Percentiles rank a stretch among this genome's conserved stretches.
These are phyloP conservation scores for Orthosia gothica DNA, from an alignment of 2,888 invertebrate genomes.

Conservation along the genomic window DNA sequence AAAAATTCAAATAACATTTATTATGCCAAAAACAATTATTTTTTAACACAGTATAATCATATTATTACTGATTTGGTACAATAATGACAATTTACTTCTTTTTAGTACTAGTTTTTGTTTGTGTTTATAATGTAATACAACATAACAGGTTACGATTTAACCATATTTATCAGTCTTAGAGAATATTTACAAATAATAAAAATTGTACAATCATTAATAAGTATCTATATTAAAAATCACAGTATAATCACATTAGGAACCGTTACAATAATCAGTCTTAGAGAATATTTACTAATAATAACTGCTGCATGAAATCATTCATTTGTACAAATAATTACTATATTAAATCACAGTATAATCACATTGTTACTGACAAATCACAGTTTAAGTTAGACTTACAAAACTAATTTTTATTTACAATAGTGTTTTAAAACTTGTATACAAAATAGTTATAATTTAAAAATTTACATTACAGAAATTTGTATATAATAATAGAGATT, in stretches of 20 bases:
- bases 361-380: constrained; percentile 23
- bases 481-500: no score
- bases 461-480: no score
- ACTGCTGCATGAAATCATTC: constrained; percentile 16
- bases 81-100: no score
- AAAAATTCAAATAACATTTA: no score
- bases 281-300: constrained; percentile 20
- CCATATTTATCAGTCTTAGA: background rate
- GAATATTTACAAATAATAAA: no score
- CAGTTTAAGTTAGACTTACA: constrained; percentile 22
- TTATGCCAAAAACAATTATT: no score
- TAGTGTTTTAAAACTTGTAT: constrained; percentile 17
- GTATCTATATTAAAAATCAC: constrained; percentile 14
- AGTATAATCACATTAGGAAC: constrained; percentile 9
- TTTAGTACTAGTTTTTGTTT: constrained; percentile 1
- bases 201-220: constrained; percentile 19
- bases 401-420: constrained; percentile 17
- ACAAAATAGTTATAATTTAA: constrained; percentile 6
- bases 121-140: constrained; percentile 11
- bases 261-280: constrained; percentile 14
- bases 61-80: no score
- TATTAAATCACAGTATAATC: constrained; percentile 27
- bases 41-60: no score
- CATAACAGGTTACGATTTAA: constrained; percentile 16
- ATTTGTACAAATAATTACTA: constrained; percentile 14